Evolutionary conservation across 2,113 vertebrate genomes (phyloP).

Genomic region (Rhinoptilus africanus): DNA sequence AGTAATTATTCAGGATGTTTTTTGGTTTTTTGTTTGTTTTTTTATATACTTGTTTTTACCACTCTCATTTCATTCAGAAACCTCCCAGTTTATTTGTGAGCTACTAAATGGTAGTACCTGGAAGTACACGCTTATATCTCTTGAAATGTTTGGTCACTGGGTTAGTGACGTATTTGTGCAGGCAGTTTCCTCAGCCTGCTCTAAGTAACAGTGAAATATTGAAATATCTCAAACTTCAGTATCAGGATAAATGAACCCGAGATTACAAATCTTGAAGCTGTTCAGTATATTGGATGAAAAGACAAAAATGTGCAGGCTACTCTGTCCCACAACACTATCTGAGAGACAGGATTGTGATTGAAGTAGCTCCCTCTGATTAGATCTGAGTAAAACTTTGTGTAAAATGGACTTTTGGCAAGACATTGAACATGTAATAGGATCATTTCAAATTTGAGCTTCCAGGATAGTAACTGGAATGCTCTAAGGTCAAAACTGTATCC

Average conservation of each 20-base stretch:
- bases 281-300: background rate
- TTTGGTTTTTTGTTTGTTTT: background rate
- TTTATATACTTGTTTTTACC: background rate
- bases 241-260: background rate
- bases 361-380: background rate
- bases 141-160: background rate
- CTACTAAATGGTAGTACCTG: background rate
- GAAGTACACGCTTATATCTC: background rate
- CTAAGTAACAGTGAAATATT: background rate
- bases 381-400: background rate
- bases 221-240: background rate
- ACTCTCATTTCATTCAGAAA: background rate
- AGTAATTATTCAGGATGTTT: background rate
- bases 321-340: background rate
- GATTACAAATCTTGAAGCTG: background rate
- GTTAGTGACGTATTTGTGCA: background rate
- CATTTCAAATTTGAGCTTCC: background rate
- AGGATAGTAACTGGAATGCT: background rate
- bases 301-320: background rate
- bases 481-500: background rate
- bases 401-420: background rate
- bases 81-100: background rate
- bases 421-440: background rate
- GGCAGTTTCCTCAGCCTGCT: background rate
- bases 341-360: background rate